These are phyloP conservation scores for Neoscelio sp. DNA, from an alignment of 2,888 invertebrate genomes.

Conservation along the genomic window DNA sequence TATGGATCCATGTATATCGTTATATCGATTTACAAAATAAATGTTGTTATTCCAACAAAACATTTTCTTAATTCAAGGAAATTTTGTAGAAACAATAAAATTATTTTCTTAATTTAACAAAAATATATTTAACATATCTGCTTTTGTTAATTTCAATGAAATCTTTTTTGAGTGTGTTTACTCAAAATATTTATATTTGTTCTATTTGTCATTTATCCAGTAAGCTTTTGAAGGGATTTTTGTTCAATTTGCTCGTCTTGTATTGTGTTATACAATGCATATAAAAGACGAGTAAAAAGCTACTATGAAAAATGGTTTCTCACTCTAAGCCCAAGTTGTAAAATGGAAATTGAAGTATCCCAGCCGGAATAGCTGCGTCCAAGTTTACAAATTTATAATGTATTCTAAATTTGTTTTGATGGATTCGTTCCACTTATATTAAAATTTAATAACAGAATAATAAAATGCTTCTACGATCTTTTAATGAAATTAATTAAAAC, in stretches of 20 bases:
- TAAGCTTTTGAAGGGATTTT: constrained; percentile 46
- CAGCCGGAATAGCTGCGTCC: constrained; percentile 91
- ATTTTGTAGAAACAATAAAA: too few relatives aligned
- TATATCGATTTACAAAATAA: too few relatives aligned
- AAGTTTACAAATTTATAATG: constrained; percentile 67
- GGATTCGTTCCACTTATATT: constrained; percentile 5
- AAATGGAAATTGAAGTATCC: constrained; percentile 93
- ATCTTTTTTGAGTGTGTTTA: too few relatives aligned
- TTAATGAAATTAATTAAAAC: constrained; percentile 11
- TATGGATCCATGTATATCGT: too few relatives aligned
- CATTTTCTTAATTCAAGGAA: too few relatives aligned
- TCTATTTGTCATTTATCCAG: too few relatives aligned
- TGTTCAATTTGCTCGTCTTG: constrained; percentile 56
- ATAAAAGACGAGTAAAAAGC: constrained; percentile 35
- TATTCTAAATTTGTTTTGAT: constrained; percentile 37
- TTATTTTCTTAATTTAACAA: too few relatives aligned
- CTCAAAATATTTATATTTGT: too few relatives aligned
- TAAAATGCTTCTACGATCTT: constrained; percentile 1
- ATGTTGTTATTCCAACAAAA: too few relatives aligned
- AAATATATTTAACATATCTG: too few relatives aligned
- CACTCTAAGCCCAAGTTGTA: constrained; percentile 93
- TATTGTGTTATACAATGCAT: constrained; percentile 45
- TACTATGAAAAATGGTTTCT: constrained; percentile 82
- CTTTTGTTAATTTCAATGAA: too few relatives aligned
- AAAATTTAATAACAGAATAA: constrained; percentile 16